Evolutionary conservation across 2,797 vertebrate genomes (phyloP), one percentile per base, ranked within the genome.

Genomic region (Periophthalmus magnuspinnatus): DNA sequence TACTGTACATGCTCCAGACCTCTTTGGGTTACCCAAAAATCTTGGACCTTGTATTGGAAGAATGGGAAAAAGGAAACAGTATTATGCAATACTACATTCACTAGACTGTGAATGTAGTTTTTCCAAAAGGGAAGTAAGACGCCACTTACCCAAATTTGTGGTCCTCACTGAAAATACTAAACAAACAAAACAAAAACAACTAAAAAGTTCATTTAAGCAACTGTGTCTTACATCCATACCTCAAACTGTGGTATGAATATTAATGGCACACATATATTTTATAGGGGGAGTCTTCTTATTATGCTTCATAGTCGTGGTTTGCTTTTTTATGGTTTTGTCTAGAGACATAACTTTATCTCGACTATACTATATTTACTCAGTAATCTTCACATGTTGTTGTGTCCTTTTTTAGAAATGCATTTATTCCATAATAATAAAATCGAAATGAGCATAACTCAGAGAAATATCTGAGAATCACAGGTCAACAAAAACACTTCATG

Each of bases 31-130:
- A 68, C 50, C 57, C 38, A 47, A 54, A 32, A 63, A 69, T 77
- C 64, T 81, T 88, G 79, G 75, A 78, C 47, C 32, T 8, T 67
- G 56, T 38, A 3, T 13, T 61, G 77, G 78, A 79, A 72, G 67
- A 72, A 77, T 73, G 69, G 72, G 77, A 80, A 19, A 72, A 76
- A 81, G 80, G 9, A 68, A 74, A 74, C 60, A 33, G 21, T 64
- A n/a, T 61, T 71, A 62, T 13, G 64, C 32, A 61, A 3, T 67
- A 16, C 60, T 71, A 14, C 1, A 14, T 45, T 45, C 36, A 63
- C 41, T 81, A 58, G n/a, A 62, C 48, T 45, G 33, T 55, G 68
- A 72, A 75, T 67, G 45, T 55, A 67, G 2, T 75, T 66, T 72
- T 69, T 50, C 65, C 2, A 62, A 72, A 73, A 3, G 57, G 5